Evolutionary conservation across 2,888 invertebrate genomes (phyloP).

Genomic region (Achlya flavicornis): DNA sequence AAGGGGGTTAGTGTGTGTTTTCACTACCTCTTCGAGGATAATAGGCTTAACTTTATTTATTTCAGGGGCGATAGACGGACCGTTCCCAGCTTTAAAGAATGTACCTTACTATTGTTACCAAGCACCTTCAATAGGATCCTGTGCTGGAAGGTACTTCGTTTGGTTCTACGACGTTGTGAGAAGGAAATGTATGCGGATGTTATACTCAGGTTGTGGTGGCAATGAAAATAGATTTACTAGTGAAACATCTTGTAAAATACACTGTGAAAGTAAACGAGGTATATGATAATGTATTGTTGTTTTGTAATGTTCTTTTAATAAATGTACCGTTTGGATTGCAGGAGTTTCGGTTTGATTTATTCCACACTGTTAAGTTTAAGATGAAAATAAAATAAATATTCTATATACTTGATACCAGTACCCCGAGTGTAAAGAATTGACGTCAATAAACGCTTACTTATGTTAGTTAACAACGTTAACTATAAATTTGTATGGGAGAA

Average conservation of each 20-base stretch:
- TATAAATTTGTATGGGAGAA: too few relatives aligned
- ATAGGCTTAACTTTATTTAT: conserved; percentile 30
- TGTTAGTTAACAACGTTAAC: too few relatives aligned
- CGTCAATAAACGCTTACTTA: too few relatives aligned
- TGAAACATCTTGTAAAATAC: conserved; percentile 49
- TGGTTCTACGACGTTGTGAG: conserved; percentile 73
- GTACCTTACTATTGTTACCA: conserved; percentile 76
- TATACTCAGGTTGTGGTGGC: conserved; percentile 76
- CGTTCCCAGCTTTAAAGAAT: conserved; percentile 66
- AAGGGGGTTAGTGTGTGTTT: too few relatives aligned
- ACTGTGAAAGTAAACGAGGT: conserved; percentile 51
- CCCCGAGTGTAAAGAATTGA: too few relatives aligned
- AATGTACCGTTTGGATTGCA: too few relatives aligned
- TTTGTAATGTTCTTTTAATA: conserved; percentile 13
- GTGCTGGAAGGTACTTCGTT: conserved; percentile 49
- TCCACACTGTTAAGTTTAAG: too few relatives aligned
- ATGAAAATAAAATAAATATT: too few relatives aligned
- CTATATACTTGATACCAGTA: too few relatives aligned
- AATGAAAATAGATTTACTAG: conserved; percentile 68
- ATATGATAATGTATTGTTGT: conserved; percentile 37
- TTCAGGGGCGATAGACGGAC: conserved; percentile 68
- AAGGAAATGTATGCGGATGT: conserved; percentile 68
- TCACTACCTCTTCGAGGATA: not conserved
- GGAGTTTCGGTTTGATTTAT: too few relatives aligned
- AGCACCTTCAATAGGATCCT: conserved; percentile 66